Evolutionary conservation across 2,888 invertebrate genomes (phyloP), one percentile per base, ranked within the genome.

Genomic region (Prosapia bicincta): DNA sequence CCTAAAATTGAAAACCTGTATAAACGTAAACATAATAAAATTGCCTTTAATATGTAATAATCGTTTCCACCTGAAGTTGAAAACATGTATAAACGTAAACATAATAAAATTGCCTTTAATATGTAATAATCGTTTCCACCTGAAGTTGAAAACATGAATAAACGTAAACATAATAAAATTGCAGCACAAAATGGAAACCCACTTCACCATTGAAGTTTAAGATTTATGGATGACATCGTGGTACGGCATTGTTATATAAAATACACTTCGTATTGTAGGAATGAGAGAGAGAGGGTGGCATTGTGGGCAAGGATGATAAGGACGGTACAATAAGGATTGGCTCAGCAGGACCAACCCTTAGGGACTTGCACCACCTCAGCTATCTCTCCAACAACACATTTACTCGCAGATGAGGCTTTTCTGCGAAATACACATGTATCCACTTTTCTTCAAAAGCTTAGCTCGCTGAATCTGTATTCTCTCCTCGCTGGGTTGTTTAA

Each of bases 301-400:
- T 69, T 67, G 76, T 69, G 69, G 76, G 71, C 25, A 43, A 67
- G 26, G 65, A 77, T 77, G 74, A 77, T 74, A 71, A 71, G 74
- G 67, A 30, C 32, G 74, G 15, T 68, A 69, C 75, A 75, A 70
- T 72, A 72, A 72, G 66, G 71, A 68, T 68, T 24, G 71, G 67
- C 69, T 67, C 72, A 43, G n/a, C 66, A 69, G 66, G 43, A n/a
- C 54, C 72, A 68, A 7, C 69, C 66, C 30, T 30, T 69, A 26
- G 30, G 69, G 66, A 69, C 66, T 26, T 65, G 28, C 69, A 54
- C 20, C 43, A 30, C 65, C 65, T 54, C 20, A 54, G 54, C 54
- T 54, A 54, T 54, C 54, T 54, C 54, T 54, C 20, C 54, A 5
- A 54, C 54, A 54, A 54, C 54, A 54, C 54, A 54, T 54, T 54